Evolutionary conservation across 2,888 invertebrate genomes (phyloP), one percentile per base, ranked within the genome.

Genomic region (Brenthis daphne): DNA sequence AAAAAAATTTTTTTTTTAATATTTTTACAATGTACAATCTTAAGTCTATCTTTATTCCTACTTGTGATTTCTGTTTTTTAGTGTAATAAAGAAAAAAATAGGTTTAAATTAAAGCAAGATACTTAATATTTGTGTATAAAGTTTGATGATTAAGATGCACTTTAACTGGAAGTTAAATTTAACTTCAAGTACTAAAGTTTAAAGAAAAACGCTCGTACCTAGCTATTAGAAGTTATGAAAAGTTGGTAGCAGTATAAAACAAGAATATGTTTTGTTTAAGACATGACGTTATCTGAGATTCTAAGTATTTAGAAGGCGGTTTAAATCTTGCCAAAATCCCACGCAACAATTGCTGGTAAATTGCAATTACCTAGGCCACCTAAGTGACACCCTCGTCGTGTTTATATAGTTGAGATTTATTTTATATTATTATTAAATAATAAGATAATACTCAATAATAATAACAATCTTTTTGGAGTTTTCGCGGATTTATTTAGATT

Each of bases 301-400:
- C 20, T 29, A 47, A 6, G 47, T 47, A 47, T 47, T 48, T 20
- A 29, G 29, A 29, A 33, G 53, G 20, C 47, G 16, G 11, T 37
- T 48, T 48, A 43, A 37, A 37, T 51, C 53, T 51, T 29, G 48
- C 33, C 29, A 16, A 55, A 43, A 57, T 11, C 64, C 68, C 64
- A 64, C 68, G 6, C 56, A 33, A 47, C 12, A 68, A 58, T 68
- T 57, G 20, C 12, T n/a, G 60, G 37, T 50, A 43, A 65, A 58
- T 57, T 68, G 47, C 47, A 57, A 29, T 57, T 57, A 57, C 56
- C 50, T 14, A n/a, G 14, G n/a, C 55, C 64, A 58, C 57, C 54
- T 55, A 57, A 16, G 50, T 64, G 57, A 57, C 65, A 68, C 68
- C 64, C 64, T 53, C 64, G 11, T 43, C 47, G 57, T 43, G 51